A percentile compares a stretch with the other conserved stretches of the same genome.
phyloP scores from a whole-genome alignment of 2,888 invertebrate genomes.

The Schizaphis graminum region DNA sequence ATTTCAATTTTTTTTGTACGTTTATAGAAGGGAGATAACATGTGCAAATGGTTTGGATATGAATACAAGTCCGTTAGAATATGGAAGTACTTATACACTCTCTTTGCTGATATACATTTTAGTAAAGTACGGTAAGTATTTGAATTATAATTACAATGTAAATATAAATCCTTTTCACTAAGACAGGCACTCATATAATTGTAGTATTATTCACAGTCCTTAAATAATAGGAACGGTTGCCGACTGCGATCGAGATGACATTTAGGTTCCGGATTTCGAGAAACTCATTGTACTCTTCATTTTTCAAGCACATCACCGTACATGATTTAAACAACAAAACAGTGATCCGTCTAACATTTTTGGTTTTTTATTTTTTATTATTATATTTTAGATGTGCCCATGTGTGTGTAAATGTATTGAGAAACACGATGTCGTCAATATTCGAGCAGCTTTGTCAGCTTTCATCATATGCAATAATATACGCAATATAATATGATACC shows the following conservation, averaged over 20 bases:
- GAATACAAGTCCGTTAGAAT: neutral
- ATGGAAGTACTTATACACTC: neutral
- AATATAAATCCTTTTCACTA: neutral
- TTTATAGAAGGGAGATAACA: neutral
- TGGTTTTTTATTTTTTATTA: neutral
- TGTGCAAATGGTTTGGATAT: neutral
- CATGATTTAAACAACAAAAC: neutral
- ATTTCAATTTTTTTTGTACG: neutral
- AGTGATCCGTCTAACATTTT: neutral
- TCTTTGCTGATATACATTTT: neutral
- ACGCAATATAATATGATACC: neutral
- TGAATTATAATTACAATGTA: neutral
- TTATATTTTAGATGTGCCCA: too few species aligned
- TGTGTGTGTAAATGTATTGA: neutral
- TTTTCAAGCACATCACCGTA: neutral
- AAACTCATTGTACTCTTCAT: neutral
- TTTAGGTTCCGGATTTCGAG: neutral
- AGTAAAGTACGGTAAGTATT: neutral
- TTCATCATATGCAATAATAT: too few species aligned
- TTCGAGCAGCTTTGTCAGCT: neutral
- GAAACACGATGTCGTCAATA: neutral
- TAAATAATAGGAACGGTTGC: neutral
- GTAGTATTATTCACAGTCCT: neutral
- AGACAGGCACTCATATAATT: neutral
- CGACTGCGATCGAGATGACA: neutral